Evolutionary conservation across 1,140 invertebrate genomes (phyloP), one percentile per base, ranked within the genome.

Genomic region (Popillia japonica): DNA sequence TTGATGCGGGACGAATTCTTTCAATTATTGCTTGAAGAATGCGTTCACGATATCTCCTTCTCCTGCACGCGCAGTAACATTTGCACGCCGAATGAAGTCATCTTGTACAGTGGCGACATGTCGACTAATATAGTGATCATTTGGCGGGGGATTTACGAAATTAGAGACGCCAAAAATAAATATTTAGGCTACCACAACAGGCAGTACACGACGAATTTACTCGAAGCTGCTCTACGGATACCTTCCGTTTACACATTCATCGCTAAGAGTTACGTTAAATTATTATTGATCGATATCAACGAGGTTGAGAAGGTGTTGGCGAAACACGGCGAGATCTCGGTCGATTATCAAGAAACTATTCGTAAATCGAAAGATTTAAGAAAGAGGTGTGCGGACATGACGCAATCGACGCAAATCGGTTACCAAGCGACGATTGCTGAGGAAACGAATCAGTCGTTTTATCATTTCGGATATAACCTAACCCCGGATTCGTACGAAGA

Each of bases 391-490:
- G 7, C 14, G 61, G 3, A 2, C 2, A 22, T 68, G 22, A 22
- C 61, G n/a, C n/a, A 68, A 68, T 4, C 6, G 10, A n/a, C n/a
- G 0, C 22, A 74, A 40, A 40, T 17, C 40, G 72, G 27, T 4
- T 40, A 74, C 7, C 41, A 40, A 6, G n/a, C 23, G 3, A 34
- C 17, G 10, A 34, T 74, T 10, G 6, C 72, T 2, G 0, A 22
- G 2, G n/a, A 22, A 59, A 0, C 11, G 6, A 59, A 59, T 3
- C 34, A 76, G 40, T 44, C 34, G 2, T 68, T 77, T 42, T 40
- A 17, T 14, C 40, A 68, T 41, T 77, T 77, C 41, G 76, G 76
- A 0, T 77, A 77, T 17, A 77, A 77, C 14, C n/a, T 76, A n/a
- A 7, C 14, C 23, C 20, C 11, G 3, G 76, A 72, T 68, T 72